Evolutionary conservation across 2,797 vertebrate species (phyloP).

Genomic region (Cryptoprocta ferox): DNA sequence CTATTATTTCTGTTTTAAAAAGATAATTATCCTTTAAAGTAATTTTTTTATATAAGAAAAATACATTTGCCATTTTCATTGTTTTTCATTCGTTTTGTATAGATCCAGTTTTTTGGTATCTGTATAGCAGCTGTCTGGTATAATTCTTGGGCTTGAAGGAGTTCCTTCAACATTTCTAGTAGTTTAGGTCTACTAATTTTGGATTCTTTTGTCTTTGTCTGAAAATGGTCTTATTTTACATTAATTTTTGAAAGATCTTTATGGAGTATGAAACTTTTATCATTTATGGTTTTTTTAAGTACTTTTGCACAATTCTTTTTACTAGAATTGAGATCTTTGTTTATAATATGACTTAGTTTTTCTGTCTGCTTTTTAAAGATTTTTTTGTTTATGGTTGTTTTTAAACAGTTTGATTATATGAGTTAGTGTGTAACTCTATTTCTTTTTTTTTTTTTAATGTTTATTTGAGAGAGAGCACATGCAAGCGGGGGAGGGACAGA

Average conservation of each 20-base stretch:
- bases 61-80: not conserved
- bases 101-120: not conserved
- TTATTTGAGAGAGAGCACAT: no score
- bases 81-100: not conserved
- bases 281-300: not conserved
- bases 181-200: not conserved
- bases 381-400: not conserved
- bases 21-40: not conserved
- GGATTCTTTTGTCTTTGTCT: not conserved
- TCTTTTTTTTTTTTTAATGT: no score
- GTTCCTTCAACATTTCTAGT: conserved; percentile 6
- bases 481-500: no score
- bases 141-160: not conserved
- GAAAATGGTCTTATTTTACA: not conserved
- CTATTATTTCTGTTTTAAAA: not conserved
- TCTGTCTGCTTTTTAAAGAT: not conserved
- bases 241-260: not conserved
- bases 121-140: not conserved
- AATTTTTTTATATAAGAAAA: not conserved
- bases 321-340: not conserved
- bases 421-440: no score
- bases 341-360: not conserved
- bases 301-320: not conserved
- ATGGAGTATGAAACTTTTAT: not conserved
- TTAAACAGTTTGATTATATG: not conserved